Conservation (phyloP, 2,797 vertebrate genomes). For the Liparis tanakae region DNA sequence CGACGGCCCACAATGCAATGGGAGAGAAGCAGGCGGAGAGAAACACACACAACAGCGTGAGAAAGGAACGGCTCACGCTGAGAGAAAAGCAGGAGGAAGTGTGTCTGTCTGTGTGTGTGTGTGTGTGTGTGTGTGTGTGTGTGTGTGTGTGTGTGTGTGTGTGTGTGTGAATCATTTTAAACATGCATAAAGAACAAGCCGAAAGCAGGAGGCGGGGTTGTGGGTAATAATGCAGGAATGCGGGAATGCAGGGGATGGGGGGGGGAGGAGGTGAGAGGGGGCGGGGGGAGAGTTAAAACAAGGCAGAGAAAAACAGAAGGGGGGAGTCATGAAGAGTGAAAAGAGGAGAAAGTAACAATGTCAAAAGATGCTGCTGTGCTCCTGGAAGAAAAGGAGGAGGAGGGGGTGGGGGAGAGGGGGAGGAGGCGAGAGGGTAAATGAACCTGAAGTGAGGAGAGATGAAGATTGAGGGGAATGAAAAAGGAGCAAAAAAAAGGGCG, state of each 20-base stretch:
- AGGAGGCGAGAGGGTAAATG: conserved; percentile 26
- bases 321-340: conserved; percentile 26
- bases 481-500: conserved; percentile 33
- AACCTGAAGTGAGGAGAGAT: conserved; percentile 39
- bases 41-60: conserved; percentile 45
- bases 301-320: conserved; percentile 24
- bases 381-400: conserved; percentile 25
- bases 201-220: conserved; percentile 18
- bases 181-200: conserved; percentile 41
- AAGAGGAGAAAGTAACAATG: conserved; percentile 36
- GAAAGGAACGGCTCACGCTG: conserved; percentile 68
- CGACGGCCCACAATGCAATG: conserved; percentile 10
- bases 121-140: conserved; percentile 15
- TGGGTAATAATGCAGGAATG: conserved; percentile 21
- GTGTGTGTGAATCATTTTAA: conserved; percentile 44
- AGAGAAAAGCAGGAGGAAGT: conserved; percentile 52
- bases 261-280: conserved; percentile 36
- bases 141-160: neutral
- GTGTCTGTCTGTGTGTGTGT: conserved; percentile 7
- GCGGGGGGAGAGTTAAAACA: neutral
- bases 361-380: conserved; percentile 50
- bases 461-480: conserved; percentile 51
- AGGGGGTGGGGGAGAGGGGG: neutral
- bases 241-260: too few species aligned
- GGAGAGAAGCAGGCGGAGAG: conserved; percentile 34